Base-by-base conservation (phyloP, 2,797 vertebrate species). In the Orientallactaga sibirica region DNA sequence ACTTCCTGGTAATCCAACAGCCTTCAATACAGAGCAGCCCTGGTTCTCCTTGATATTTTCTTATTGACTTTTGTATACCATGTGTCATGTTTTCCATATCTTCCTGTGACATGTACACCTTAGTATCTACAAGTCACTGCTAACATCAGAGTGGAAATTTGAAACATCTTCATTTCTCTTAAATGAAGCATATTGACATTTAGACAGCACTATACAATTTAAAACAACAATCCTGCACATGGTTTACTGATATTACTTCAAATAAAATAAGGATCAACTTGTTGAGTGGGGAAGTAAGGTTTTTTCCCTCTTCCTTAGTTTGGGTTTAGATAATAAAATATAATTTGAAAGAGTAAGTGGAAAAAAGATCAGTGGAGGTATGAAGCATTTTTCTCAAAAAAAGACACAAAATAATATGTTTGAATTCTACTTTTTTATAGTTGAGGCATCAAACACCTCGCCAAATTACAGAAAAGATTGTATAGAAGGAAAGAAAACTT, bases 141-240 rank as follows among this genome's bases (percentile, higher is more conserved):
- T n/a, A 80, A 43, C n/a, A 68, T 68, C 29, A 61, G 20, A 61
- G 24, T 29, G 16, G 18, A 10, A 27, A n/a, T 88, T 52, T 62
- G 20, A 43, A 70, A 41, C 1, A 33, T 70, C n/a, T 78, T 84
- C 55, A 71, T 9, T 73, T 77, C 25, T 86, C 86, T 91, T 9
- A 76, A 71, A 92, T 43, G 24, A 70, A 88, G 70, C 5, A 43
- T 84, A 96, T 94, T 20, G 41, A 52, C 5, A 66, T 87, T 84
- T 66, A 80, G 24, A 87, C n/a, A 77, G 27, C 27, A 14, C n/a
- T 52, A n/a, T 7, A 86, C 3, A 91, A 70, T 12, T 70, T 37
- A 37, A 37, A 71, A 74, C 4, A 61, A 86, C 16, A 1, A 48
- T 62, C 33, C 41, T 85, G 29, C 0, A 52, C 52, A 55, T n/a